Evolutionary conservation across 2,888 invertebrate species (phyloP).

Genomic region (Lepeophtheirus nordmannii): DNA sequence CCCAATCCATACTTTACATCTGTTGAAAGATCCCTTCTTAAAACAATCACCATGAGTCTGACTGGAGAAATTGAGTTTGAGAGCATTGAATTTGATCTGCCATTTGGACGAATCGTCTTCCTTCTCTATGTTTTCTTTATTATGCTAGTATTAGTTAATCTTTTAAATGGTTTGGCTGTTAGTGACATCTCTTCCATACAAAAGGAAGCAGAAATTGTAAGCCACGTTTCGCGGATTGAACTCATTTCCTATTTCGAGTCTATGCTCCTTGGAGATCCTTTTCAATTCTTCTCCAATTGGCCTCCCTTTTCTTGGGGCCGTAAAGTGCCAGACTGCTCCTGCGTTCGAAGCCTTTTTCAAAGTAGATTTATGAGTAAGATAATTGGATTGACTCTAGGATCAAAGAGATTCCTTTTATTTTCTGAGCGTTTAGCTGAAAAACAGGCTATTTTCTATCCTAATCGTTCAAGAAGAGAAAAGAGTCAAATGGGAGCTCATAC

Average conservation of each 20-base stretch:
- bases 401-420: neutral
- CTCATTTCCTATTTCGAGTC: slow-evolving; percentile 57
- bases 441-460: slow-evolving; percentile 17
- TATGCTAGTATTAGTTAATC: slow-evolving; percentile 63
- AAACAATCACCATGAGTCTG: slow-evolving; percentile 24
- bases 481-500: slow-evolving; percentile 18
- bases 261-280: slow-evolving; percentile 46
- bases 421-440: neutral
- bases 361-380: neutral
- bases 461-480: neutral
- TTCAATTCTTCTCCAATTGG: slow-evolving; percentile 26
- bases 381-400: neutral
- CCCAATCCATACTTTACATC: slow-evolving; percentile 18
- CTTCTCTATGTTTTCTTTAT: slow-evolving; percentile 64
- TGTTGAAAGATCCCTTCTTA: slow-evolving; percentile 14
- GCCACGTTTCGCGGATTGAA: slow-evolving; percentile 53
- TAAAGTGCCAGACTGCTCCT: neutral
- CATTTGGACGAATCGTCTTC: slow-evolving; percentile 45
- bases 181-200: slow-evolving; percentile 61
- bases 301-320: neutral
- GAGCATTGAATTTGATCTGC: slow-evolving; percentile 5
- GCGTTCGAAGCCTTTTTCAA: neutral
- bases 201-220: slow-evolving; percentile 60
- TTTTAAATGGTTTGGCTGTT: slow-evolving; percentile 67
- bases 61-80: slow-evolving; percentile 25